phyloP scores from a whole-genome alignment of 2,113 vertebrate species.

The Plecotus auritus region DNA sequence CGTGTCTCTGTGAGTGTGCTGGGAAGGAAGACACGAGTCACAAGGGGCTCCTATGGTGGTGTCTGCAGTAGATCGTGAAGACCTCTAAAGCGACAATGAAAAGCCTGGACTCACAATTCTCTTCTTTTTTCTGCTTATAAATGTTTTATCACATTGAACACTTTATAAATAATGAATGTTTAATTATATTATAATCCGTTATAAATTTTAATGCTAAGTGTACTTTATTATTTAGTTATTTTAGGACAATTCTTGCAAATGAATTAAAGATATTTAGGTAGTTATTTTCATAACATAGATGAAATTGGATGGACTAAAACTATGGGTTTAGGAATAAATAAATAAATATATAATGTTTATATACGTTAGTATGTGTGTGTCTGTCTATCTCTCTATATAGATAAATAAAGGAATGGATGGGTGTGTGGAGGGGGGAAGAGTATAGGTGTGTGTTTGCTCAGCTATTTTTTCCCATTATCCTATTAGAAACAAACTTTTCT shows the following conservation, averaged over 20 bases:
- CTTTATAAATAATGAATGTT: neutral
- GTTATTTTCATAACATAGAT: neutral
- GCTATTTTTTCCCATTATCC: neutral
- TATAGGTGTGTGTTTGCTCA: neutral
- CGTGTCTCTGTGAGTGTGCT: neutral
- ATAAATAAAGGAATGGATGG: neutral
- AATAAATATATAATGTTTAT: neutral
- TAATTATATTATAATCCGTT: neutral
- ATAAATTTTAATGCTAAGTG: neutral
- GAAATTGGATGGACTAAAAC: neutral
- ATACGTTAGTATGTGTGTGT: neutral
- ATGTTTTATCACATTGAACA: neutral
- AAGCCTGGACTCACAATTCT: neutral
- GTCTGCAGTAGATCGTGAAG: neutral
- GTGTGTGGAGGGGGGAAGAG: neutral
- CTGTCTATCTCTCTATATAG: neutral
- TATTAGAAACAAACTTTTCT: neutral
- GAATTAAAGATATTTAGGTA: neutral
- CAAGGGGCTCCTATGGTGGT: neutral
- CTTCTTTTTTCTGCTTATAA: neutral
- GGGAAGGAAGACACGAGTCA: neutral
- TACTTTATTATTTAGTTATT: neutral
- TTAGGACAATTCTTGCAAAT: neutral
- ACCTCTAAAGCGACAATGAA: neutral
- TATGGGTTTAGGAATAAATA: neutral